These are phyloP conservation scores for Oryzias celebensis DNA, from an alignment of 2,113 vertebrate species.

Conservation along the genomic window DNA sequence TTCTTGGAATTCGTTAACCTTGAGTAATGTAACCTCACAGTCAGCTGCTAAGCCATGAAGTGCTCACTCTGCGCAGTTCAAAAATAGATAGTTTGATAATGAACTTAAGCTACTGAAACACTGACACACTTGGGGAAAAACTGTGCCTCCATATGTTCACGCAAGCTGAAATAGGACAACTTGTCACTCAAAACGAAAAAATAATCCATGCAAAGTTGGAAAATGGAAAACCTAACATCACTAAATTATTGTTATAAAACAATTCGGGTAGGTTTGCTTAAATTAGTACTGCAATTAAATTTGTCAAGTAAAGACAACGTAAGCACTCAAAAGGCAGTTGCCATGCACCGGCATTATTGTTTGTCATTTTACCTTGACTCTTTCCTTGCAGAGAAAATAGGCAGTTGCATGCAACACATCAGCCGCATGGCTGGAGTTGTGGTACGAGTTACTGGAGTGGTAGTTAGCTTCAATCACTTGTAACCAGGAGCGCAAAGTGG, in stretches of 20 bases:
- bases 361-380: slow-evolving; percentile 85
- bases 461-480: slow-evolving; percentile 94
- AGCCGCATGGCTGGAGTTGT: slow-evolving; percentile 93
- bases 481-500: slow-evolving; percentile 89
- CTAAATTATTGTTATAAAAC: too few relatives aligned
- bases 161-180: not conserved
- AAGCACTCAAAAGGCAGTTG: not conserved
- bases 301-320: not conserved
- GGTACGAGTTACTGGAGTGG: slow-evolving; percentile 93
- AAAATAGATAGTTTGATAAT: slow-evolving; percentile 68
- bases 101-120: slow-evolving; percentile 55
- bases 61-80: slow-evolving; percentile 53
- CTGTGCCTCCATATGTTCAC: slow-evolving; percentile 17
- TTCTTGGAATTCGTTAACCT: slow-evolving; percentile 38
- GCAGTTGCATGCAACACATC: slow-evolving; percentile 95
- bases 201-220: too few relatives aligned
- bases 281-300: not conserved
- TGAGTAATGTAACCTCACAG: slow-evolving; percentile 47
- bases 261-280: not conserved
- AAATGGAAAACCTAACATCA: too few relatives aligned
- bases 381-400: slow-evolving; percentile 92
- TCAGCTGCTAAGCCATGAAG: slow-evolving; percentile 47
- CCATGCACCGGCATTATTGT: not conserved
- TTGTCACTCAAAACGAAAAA: not conserved
- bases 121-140: slow-evolving; percentile 57